Evolutionary conservation across 2,113 vertebrate species (phyloP).

Genomic region (Pteropus alecto): DNA sequence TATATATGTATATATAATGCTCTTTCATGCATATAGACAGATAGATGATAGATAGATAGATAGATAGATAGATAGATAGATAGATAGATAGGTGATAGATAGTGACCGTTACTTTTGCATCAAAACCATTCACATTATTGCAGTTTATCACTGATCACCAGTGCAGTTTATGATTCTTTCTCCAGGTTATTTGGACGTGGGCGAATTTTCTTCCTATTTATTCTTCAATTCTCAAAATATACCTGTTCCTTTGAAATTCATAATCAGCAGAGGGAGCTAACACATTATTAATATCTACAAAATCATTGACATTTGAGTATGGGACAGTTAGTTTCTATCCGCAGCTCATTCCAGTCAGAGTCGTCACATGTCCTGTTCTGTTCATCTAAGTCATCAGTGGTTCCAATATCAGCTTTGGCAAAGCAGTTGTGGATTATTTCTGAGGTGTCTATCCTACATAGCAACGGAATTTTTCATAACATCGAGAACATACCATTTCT

Average conservation of each 20-base stretch:
- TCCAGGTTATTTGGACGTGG: neutral
- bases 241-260: conserved; percentile 17
- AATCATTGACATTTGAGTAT: neutral
- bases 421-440: neutral
- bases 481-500: neutral
- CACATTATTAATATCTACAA: neutral
- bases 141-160: neutral
- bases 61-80: no score
- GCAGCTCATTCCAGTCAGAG: neutral
- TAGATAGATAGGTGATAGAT: no score
- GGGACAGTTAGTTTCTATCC: neutral
- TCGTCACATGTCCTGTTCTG: neutral
- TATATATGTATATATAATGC: no score
- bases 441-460: neutral
- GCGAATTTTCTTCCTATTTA: conserved; percentile 14
- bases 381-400: neutral
- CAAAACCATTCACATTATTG: neutral
- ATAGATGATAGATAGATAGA: no score
- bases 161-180: neutral
- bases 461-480: neutral
- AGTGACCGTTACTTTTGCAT: neutral
- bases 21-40: no score
- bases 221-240: neutral
- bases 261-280: conserved; percentile 19
- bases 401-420: neutral